Percentiles rank a stretch among this genome's conserved stretches.
Evolutionary conservation across 2,797 vertebrate genomes (phyloP).

Genomic region (Danio choprae): DNA sequence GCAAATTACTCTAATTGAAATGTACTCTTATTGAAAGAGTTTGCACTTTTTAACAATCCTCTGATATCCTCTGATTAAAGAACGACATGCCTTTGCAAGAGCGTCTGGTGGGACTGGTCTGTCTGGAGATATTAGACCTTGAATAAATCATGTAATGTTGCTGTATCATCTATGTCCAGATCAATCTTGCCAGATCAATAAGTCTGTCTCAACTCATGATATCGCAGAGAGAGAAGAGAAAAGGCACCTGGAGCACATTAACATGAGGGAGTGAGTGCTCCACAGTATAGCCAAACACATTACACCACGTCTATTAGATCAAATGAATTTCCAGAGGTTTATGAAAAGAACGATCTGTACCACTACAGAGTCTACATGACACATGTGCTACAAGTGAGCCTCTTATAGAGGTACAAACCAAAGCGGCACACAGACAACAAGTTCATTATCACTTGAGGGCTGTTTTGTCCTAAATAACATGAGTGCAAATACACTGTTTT

Average conservation of each 20-base stretch:
- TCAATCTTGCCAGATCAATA: conserved; percentile 80
- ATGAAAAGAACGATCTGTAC: not conserved
- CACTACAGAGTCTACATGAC: not conserved
- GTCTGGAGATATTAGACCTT: conserved; percentile 73
- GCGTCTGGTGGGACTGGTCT: conserved; percentile 60
- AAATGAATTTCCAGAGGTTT: not conserved
- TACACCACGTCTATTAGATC: not conserved
- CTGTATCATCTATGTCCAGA: conserved; percentile 78
- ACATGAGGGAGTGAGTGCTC: conserved; percentile 73
- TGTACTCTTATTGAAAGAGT: conserved; percentile 56
- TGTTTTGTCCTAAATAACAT: no score
- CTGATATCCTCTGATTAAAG: conserved; percentile 71
- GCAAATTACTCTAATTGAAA: conserved; percentile 44
- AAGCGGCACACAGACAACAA: not conserved
- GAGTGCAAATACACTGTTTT: no score
- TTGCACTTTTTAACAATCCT: conserved; percentile 56
- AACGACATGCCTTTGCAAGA: conserved; percentile 53
- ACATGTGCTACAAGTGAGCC: not conserved
- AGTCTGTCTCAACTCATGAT: conserved; percentile 75
- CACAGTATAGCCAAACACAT: conserved; percentile 59
- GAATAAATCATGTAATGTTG: conserved; percentile 81
- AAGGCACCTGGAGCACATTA: conserved; percentile 71
- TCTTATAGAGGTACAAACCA: not conserved
- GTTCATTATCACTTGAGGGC: no score
- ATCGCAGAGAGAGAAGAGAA: conserved; percentile 67